These are phyloP conservation scores for Diglossa cyanea DNA, from an alignment of 2,797 vertebrate species.

Conservation along the genomic window DNA sequence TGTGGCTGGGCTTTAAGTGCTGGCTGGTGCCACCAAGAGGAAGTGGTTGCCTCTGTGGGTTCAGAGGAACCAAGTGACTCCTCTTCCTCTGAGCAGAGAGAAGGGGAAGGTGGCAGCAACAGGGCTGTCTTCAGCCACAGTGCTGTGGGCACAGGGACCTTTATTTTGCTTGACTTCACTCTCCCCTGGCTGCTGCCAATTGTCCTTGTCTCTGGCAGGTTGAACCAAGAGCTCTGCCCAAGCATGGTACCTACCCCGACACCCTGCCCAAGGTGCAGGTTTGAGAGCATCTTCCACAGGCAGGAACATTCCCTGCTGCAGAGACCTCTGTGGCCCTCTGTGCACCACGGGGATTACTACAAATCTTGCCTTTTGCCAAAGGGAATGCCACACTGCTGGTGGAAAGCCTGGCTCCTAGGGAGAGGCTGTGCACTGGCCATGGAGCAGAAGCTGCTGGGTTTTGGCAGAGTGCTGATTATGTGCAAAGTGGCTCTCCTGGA, in stretches of 20 bases:
- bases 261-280: background rate
- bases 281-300: background rate
- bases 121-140: background rate
- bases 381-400: background rate
- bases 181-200: background rate
- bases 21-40: background rate
- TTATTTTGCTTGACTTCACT: background rate
- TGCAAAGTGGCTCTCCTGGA: background rate
- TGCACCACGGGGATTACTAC: accelerated
- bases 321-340: background rate
- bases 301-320: background rate
- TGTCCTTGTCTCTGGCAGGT: background rate
- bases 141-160: background rate
- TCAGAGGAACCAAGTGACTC: background rate
- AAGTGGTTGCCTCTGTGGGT: background rate
- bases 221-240: background rate
- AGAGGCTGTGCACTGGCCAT: background rate
- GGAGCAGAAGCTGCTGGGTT: background rate
- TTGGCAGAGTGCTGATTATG: background rate
- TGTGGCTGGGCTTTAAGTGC: background rate
- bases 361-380: background rate
- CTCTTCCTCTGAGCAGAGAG: background rate
- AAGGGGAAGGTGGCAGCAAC: background rate
- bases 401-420: background rate
- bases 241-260: background rate